phyloP scores from a whole-genome alignment of 2,888 invertebrate genomes.

The Amphipoea lucens region DNA sequence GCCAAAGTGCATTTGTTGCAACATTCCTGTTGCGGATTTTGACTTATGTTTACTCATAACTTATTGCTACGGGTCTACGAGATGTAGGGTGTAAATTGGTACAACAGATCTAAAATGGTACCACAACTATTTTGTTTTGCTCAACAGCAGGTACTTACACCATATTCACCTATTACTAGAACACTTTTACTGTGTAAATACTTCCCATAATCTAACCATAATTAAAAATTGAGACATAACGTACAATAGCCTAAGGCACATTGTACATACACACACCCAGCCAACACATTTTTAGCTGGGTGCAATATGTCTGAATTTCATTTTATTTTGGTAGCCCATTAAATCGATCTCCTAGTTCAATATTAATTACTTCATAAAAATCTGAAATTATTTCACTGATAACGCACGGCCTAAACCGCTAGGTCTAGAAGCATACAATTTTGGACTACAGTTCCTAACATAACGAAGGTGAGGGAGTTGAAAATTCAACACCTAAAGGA shows the following conservation, averaged over 20 bases:
- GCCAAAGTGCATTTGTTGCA: slow-evolving; percentile 69
- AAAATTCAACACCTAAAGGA: neutral
- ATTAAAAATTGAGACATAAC: neutral
- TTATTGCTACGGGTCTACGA: neutral
- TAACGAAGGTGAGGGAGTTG: neutral
- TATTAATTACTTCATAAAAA: neutral
- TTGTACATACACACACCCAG: neutral
- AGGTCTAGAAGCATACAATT: neutral
- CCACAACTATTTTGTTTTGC: neutral
- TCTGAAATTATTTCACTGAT: neutral
- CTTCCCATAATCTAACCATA: neutral
- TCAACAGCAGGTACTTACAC: neutral
- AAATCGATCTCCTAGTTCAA: neutral
- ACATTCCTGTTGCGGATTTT: slow-evolving; percentile 43
- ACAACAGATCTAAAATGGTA: neutral
- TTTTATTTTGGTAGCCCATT: neutral
- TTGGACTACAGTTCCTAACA: neutral
- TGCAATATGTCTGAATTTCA: neutral
- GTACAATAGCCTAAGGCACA: neutral
- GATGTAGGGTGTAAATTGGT: neutral
- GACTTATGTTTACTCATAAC: slow-evolving; percentile 29
- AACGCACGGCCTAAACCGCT: neutral
- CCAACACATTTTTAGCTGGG: neutral
- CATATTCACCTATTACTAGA: neutral
- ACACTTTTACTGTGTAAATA: neutral